Conservation (phyloP, 1,140 invertebrate species). For the Trinorchestia longiramus region DNA sequence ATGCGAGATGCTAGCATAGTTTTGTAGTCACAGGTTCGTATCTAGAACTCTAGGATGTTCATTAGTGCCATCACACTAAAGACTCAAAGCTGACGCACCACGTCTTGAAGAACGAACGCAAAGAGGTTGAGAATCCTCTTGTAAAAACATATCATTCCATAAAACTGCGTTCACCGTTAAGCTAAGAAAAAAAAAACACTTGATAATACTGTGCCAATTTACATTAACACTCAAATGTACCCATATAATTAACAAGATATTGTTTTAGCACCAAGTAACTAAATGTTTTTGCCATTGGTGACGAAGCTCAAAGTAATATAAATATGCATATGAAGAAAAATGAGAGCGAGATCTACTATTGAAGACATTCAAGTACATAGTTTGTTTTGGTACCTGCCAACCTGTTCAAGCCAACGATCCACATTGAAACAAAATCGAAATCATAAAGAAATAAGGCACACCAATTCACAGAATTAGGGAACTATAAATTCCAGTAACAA, state of each 20-base stretch:
- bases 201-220: not conserved
- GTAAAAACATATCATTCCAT: not conserved
- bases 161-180: not conserved
- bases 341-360: not conserved
- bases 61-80: not conserved
- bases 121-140: not conserved
- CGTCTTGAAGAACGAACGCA: not conserved
- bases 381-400: not conserved
- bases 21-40: too few relatives aligned
- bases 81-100: not conserved
- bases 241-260: not conserved
- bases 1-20: too few relatives aligned
- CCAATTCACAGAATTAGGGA: not conserved
- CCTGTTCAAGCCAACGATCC: not conserved
- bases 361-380: not conserved
- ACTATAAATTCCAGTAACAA: not conserved
- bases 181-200: not conserved
- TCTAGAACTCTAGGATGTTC: too few relatives aligned
- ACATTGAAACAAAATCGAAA: too few relatives aligned
- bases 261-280: not conserved
- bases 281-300: not conserved
- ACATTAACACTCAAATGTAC: not conserved
- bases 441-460: not conserved
- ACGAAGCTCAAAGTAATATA: not conserved
- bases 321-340: not conserved